These are phyloP conservation scores for Chironomus riparius DNA, from an alignment of 2,888 invertebrate genomes.

Conservation along the genomic window DNA sequence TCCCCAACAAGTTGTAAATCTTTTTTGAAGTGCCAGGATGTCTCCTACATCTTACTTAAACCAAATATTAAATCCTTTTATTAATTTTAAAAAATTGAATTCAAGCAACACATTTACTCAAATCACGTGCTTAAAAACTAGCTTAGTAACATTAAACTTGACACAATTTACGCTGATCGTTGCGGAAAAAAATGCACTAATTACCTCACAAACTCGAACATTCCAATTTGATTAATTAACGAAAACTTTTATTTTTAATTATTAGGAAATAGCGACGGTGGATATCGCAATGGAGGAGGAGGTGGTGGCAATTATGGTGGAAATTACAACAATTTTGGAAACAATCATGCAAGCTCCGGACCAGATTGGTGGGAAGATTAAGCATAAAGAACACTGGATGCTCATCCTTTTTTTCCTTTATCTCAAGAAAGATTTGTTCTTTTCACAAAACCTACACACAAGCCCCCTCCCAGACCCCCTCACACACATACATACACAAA, in stretches of 20 bases:
- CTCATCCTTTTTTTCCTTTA: neutral
- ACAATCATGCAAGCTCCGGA: slow-evolving; percentile 41
- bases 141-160: no score
- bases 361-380: slow-evolving; percentile 45
- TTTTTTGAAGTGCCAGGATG: no score
- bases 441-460: neutral
- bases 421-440: no score
- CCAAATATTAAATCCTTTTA: no score
- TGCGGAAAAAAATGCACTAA: no score
- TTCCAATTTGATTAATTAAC: neutral
- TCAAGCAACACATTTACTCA: neutral
- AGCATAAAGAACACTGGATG: neutral
- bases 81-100: no score
- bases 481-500: no score
- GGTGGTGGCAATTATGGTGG: slow-evolving; percentile 37
- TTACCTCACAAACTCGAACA: no score
- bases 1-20: no score
- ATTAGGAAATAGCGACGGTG: neutral
- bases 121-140: neutral
- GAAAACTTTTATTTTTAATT: slow-evolving; percentile 5
- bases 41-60: no score
- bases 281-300: slow-evolving; percentile 23
- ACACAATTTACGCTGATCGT: no score
- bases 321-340: slow-evolving; percentile 34
- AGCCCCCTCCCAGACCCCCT: no score